Evolutionary conservation across 2,113 vertebrate genomes (phyloP).

Genomic region (Fregetta grallaria): DNA sequence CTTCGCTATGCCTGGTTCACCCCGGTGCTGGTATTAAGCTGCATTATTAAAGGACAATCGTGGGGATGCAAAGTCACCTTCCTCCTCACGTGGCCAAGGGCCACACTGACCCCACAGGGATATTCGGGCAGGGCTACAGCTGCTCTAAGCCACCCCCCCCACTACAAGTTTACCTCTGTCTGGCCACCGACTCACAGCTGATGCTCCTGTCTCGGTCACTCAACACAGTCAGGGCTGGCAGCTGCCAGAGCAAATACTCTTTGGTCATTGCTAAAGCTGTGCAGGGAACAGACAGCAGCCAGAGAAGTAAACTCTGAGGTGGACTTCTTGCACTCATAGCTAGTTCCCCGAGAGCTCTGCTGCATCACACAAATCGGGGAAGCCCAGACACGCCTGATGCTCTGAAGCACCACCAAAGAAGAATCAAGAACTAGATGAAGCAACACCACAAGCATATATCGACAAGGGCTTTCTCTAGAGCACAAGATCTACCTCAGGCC

Average conservation of each 20-base stretch:
- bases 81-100: fast-evolving
- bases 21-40: background rate
- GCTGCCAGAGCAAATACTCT: background rate
- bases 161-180: background rate
- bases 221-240: background rate
- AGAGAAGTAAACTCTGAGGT: background rate
- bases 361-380: fast-evolving
- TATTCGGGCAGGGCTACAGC: background rate
- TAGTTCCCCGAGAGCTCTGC: background rate
- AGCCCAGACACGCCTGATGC: fast-evolving
- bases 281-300: background rate
- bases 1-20: background rate
- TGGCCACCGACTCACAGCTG: background rate
- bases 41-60: background rate
- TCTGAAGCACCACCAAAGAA: background rate
- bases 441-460: fast-evolving
- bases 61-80: background rate
- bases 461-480: background rate
- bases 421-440: background rate
- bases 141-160: background rate
- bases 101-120: background rate
- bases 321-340: background rate
- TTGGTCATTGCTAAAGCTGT: background rate
- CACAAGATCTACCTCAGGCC: background rate
- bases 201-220: background rate